These are phyloP conservation scores for Daktulosphaira vitifoliae DNA, from an alignment of 1,140 invertebrate genomes.

Conservation along the genomic window DNA sequence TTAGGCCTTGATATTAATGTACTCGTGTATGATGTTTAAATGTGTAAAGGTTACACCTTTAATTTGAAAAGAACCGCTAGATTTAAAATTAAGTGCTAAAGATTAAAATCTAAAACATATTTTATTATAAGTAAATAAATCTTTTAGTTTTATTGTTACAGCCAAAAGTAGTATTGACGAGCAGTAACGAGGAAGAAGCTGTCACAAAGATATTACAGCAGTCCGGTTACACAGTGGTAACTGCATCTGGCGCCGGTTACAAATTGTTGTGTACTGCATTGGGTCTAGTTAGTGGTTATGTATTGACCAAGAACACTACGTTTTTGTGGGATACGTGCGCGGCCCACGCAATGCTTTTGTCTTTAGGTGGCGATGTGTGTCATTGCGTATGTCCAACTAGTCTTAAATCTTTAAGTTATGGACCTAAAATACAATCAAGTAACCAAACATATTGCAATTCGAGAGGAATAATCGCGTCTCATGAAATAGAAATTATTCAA, in stretches of 20 bases:
- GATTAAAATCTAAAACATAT: too few relatives aligned
- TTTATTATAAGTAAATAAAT: too few relatives aligned
- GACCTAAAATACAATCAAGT: not conserved
- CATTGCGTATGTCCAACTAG: slow-evolving; percentile 43
- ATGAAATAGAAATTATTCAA: not conserved
- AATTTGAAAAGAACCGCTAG: too few relatives aligned
- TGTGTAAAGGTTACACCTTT: too few relatives aligned
- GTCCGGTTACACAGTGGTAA: slow-evolving; percentile 41
- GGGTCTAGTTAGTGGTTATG: slow-evolving; percentile 64
- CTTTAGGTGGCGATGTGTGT: slow-evolving; percentile 57
- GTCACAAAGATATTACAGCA: not conserved
- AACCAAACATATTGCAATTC: slow-evolving; percentile 1
- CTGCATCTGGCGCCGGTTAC: slow-evolving; percentile 77
- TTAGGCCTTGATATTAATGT: too few relatives aligned
- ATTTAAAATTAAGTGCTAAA: too few relatives aligned
- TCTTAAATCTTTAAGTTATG: not conserved
- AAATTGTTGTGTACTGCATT: slow-evolving; percentile 72
- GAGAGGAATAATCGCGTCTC: not conserved
- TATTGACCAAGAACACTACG: slow-evolving; percentile 68
- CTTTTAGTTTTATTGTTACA: too few relatives aligned
- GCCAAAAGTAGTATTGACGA: slow-evolving; percentile 11
- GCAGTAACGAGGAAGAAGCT: slow-evolving; percentile 6
- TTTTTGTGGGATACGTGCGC: slow-evolving; percentile 81
- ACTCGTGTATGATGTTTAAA: too few relatives aligned
- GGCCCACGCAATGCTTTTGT: slow-evolving; percentile 64